Percentiles rank a stretch among this genome's conserved stretches.
Evolutionary conservation across 2,113 vertebrate species (phyloP).

Genomic region (Platycercus adscitus): DNA sequence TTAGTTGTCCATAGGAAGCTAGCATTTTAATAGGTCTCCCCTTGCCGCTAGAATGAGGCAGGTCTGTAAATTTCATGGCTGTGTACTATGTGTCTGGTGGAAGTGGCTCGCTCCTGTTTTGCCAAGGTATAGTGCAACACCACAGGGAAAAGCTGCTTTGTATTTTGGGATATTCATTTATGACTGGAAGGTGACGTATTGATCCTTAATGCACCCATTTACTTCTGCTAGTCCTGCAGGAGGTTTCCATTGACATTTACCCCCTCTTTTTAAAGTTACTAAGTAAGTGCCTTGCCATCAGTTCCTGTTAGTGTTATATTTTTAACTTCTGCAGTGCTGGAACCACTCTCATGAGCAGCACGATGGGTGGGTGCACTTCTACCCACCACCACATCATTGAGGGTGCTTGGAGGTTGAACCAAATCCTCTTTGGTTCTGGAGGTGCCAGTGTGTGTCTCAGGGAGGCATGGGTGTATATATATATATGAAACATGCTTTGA

Average conservation of each 20-base stretch:
- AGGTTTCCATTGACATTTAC: background rate
- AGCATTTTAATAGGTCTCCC: background rate
- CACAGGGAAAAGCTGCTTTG: background rate
- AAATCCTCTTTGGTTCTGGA: background rate
- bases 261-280: background rate
- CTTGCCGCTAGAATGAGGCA: background rate
- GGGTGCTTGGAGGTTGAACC: background rate
- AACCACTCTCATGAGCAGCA: background rate
- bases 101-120: background rate
- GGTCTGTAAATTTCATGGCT: background rate
- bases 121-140: background rate
- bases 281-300: background rate
- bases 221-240: background rate
- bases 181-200: background rate
- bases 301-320: background rate
- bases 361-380: rapidly evolving
- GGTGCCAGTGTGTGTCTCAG: background rate
- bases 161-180: background rate
- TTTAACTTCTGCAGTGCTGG: background rate
- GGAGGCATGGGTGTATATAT: too few relatives aligned
- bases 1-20: background rate
- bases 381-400: rapidly evolving
- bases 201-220: background rate
- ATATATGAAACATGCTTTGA: background rate
- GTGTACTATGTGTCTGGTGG: background rate